Evolutionary conservation across 2,888 invertebrate genomes (phyloP).

Genomic region (Eurytoma californica): DNA sequence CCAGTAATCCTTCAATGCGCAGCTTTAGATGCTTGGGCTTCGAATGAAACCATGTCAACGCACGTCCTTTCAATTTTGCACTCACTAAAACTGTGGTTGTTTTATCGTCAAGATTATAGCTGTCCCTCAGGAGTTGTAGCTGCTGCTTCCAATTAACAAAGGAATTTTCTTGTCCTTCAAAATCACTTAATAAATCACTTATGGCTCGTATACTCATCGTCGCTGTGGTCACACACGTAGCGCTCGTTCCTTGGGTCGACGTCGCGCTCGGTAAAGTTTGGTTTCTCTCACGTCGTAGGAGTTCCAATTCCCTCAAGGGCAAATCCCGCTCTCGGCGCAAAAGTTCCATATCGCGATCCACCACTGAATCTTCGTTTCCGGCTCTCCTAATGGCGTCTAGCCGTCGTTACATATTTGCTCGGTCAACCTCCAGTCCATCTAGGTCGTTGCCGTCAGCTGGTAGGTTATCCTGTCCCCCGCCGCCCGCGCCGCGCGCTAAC

Average conservation of each 20-base stretch:
- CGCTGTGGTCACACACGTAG: too few species aligned
- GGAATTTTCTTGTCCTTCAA: slow-evolving; percentile 44
- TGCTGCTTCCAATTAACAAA: slow-evolving; percentile 55
- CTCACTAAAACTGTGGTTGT: slow-evolving; percentile 53
- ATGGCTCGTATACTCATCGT: not conserved
- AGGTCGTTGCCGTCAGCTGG: too few species aligned
- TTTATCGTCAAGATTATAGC: slow-evolving; percentile 51
- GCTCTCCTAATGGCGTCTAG: too few species aligned
- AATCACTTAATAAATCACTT: slow-evolving; percentile 49
- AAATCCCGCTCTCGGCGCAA: too few species aligned
- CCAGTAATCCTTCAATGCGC: slow-evolving; percentile 38
- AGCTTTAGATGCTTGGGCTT: slow-evolving; percentile 53
- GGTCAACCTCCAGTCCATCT: too few species aligned
- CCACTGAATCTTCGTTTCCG: too few species aligned
- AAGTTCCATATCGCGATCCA: too few species aligned
- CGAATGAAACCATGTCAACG: slow-evolving; percentile 58
- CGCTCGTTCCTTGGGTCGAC: not conserved
- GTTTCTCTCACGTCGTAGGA: not conserved
- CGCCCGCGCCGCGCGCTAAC: too few species aligned
- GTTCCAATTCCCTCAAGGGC: not conserved
- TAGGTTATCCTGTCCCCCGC: too few species aligned
- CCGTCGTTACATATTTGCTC: too few species aligned
- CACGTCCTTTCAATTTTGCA: slow-evolving; percentile 49
- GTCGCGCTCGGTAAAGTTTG: too few species aligned
- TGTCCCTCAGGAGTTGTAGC: slow-evolving; percentile 45